These are phyloP conservation scores for Cardinalis cardinalis DNA, from an alignment of 2,113 vertebrate genomes.

Conservation along the genomic window DNA sequence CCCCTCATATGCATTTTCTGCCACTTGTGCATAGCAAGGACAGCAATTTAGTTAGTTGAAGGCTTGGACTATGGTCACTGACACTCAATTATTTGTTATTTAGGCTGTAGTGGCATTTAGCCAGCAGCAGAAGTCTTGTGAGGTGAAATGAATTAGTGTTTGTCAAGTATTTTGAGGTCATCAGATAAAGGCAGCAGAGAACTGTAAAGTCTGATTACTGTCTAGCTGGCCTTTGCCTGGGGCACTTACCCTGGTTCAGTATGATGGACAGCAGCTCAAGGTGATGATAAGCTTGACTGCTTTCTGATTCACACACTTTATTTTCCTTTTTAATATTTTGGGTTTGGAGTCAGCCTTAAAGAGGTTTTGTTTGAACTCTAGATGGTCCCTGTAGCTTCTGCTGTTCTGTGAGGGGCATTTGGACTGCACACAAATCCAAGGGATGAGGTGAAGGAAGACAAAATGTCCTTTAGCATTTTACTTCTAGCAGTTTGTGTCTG, in stretches of 20 bases:
- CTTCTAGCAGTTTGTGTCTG: neutral
- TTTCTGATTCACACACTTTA: rapidly evolving
- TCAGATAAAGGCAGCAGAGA: neutral
- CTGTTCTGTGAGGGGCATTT: neutral
- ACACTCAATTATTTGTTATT: neutral
- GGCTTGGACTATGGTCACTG: neutral
- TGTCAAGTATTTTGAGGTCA: neutral
- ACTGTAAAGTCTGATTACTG: neutral
- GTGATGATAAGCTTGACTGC: neutral
- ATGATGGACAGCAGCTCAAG: neutral
- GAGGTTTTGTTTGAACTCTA: neutral
- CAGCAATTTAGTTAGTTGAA: neutral
- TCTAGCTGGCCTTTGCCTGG: neutral
- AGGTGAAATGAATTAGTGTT: neutral
- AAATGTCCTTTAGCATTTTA: neutral
- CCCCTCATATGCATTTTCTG: neutral
- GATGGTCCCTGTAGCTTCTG: neutral
- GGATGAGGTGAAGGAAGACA: neutral
- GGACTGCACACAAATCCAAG: neutral
- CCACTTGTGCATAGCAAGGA: neutral
- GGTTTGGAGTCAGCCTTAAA: neutral
- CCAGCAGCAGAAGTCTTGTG: neutral
- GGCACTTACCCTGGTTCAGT: neutral
- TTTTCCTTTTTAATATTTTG: neutral
- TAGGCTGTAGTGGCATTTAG: neutral